These are phyloP conservation scores for Epinephelus awoara DNA, from an alignment of 2,797 vertebrate species.

Conservation along the genomic window DNA sequence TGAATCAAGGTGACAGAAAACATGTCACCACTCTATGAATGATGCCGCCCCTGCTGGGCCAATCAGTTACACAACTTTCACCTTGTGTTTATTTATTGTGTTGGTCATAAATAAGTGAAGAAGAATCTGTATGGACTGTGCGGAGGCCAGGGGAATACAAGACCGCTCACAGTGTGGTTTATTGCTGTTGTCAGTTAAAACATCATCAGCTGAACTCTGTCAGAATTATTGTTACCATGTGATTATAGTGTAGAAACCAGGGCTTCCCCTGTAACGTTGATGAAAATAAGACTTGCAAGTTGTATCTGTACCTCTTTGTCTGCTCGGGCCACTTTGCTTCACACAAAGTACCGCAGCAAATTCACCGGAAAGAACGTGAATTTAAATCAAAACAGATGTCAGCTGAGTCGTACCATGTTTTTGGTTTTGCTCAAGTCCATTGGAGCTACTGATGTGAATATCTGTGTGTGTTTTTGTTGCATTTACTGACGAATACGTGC, in stretches of 20 bases:
- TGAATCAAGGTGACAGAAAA: slow-evolving; percentile 55
- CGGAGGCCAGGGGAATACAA: background rate
- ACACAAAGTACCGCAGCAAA: slow-evolving; percentile 23
- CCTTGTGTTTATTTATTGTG: slow-evolving; percentile 39
- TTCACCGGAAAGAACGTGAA: slow-evolving; percentile 41
- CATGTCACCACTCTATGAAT: slow-evolving; percentile 41
- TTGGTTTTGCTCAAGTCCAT: slow-evolving; percentile 34
- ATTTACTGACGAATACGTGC: slow-evolving; percentile 25
- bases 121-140: background rate
- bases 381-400: slow-evolving; percentile 62
- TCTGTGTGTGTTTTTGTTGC: slow-evolving; percentile 14
- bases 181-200: background rate
- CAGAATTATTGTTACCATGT: background rate
- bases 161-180: background rate
- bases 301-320: slow-evolving; percentile 9
- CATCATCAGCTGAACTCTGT: background rate
- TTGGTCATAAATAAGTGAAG: slow-evolving; percentile 22
- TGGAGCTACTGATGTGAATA: slow-evolving; percentile 12
- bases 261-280: background rate
- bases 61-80: slow-evolving; percentile 45
- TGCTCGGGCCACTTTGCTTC: slow-evolving; percentile 10
- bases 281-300: slow-evolving; percentile 6
- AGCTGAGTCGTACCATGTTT: slow-evolving; percentile 34
- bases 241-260: background rate
- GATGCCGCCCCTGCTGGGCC: slow-evolving; percentile 42